phyloP scores from a whole-genome alignment of 2,888 invertebrate species.

The Trisateles emortualis region DNA sequence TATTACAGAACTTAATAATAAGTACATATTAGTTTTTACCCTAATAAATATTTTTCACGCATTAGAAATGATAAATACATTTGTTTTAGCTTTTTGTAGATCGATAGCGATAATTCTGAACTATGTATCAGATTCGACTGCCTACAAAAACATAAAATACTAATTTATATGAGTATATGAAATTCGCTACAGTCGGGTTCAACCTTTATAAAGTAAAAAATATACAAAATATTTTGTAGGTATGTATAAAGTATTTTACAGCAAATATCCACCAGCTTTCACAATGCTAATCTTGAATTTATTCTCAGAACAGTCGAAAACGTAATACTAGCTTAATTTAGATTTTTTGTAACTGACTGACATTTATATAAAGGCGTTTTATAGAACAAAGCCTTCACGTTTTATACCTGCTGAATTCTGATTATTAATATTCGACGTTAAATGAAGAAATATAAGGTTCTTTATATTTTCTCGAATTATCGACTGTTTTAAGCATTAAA shows the following conservation, averaged over 20 bases:
- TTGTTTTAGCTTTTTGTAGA: too few species aligned
- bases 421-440: neutral
- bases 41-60: too few species aligned
- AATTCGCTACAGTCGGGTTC: too few species aligned
- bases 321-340: neutral
- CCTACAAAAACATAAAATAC: too few species aligned
- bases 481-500: constrained; percentile 23
- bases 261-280: neutral
- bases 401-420: neutral
- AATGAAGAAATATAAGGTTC: neutral
- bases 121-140: too few species aligned
- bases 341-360: neutral
- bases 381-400: neutral
- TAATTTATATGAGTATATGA: too few species aligned
- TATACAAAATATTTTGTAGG: neutral
- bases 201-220: too few species aligned
- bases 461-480: constrained; percentile 8
- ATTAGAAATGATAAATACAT: too few species aligned
- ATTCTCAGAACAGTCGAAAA: neutral
- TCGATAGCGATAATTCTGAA: too few species aligned
- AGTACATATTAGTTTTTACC: too few species aligned
- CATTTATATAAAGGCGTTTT: neutral
- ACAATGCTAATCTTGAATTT: neutral
- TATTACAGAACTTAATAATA: too few species aligned
- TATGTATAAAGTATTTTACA: neutral